These are phyloP conservation scores for Drosophila littoralis DNA, from an alignment of 1,140 invertebrate genomes.

Conservation along the genomic window DNA sequence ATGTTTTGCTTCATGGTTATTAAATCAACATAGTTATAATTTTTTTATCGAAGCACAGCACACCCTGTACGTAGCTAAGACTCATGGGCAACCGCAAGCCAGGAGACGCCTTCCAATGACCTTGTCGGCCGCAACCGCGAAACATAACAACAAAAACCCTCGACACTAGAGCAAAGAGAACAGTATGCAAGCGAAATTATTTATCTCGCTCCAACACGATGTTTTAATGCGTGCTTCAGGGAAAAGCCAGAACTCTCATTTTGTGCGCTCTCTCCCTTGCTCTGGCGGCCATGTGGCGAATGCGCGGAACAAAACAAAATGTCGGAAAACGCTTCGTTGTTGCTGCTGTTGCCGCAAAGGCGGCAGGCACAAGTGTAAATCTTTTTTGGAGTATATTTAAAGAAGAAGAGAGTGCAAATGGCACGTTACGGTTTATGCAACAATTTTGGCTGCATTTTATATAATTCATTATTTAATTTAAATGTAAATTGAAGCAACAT, in stretches of 20 bases:
- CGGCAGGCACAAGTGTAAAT: conserved; percentile 19
- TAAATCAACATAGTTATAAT: no score
- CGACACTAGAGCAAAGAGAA: conserved; percentile 8
- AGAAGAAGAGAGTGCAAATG: conserved; percentile 1
- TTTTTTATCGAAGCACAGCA: no score
- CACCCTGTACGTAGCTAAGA: conserved; percentile 42
- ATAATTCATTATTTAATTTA: conserved; percentile 57
- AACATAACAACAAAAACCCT: conserved; percentile 15
- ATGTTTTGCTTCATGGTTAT: no score
- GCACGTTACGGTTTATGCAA: conserved; percentile 73
- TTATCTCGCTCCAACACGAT: not conserved
- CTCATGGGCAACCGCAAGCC: conserved; percentile 32
- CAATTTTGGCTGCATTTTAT: conserved; percentile 62
- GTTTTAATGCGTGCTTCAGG: conserved; percentile 12
- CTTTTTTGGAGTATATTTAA: conserved; percentile 17
- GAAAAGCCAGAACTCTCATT: conserved; percentile 31
- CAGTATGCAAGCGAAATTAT: conserved; percentile 14
- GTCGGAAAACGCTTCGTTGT: conserved; percentile 49
- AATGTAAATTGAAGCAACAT: conserved; percentile 8
- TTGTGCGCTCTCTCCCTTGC: conserved; percentile 1
- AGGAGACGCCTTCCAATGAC: conserved; percentile 62
- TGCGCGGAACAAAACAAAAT: conserved; percentile 73
- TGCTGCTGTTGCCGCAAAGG: conserved; percentile 14
- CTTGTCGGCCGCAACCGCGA: conserved; percentile 50
- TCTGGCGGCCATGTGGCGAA: conserved; percentile 60